Conservation (phyloP, 1,140 invertebrate species). For the Zaprionus gabonicus region DNA sequence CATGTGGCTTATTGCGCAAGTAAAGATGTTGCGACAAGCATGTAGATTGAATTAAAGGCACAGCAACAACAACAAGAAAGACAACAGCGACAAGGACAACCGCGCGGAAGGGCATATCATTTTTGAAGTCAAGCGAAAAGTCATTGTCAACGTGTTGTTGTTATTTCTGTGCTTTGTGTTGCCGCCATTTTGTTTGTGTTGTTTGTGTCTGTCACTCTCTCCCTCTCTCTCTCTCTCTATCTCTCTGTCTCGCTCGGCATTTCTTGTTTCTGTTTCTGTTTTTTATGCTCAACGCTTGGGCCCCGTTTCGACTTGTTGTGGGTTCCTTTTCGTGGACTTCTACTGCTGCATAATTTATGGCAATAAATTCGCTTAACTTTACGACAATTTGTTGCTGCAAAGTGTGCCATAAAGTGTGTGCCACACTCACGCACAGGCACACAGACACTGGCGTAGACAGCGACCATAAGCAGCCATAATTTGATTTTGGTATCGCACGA, state of each 20-base stretch:
- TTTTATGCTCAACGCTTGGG: constrained; percentile 69
- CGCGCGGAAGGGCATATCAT: constrained; percentile 52
- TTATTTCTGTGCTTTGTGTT: constrained; percentile 22
- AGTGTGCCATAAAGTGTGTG: constrained; percentile 66
- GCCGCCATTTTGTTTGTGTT: constrained; percentile 70
- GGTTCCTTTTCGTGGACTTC: constrained; percentile 5
- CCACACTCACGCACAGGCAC: constrained; percentile 3
- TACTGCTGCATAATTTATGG: constrained; percentile 76
- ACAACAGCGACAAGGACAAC: constrained; percentile 30
- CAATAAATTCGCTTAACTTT: constrained; percentile 83
- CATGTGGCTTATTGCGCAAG: constrained; percentile 67
- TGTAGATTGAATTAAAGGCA: constrained; percentile 72
- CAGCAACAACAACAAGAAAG: constrained; percentile 31
- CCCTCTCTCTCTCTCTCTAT: not conserved
- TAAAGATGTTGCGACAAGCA: constrained; percentile 47
- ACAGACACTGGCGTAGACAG: not conserved
- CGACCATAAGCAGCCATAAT: constrained; percentile 47
- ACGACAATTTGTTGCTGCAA: constrained; percentile 81
- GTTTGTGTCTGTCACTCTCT: constrained; percentile 11
- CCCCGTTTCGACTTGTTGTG: constrained; percentile 7
- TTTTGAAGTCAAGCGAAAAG: constrained; percentile 72
- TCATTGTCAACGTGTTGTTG: constrained; percentile 74
- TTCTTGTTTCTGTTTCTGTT: constrained; percentile 43
- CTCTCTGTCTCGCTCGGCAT: not conserved
- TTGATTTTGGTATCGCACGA: constrained; percentile 55